These are phyloP conservation scores for Tinamus guttatus DNA, from an alignment of 2,113 vertebrate species.

Conservation along the genomic window DNA sequence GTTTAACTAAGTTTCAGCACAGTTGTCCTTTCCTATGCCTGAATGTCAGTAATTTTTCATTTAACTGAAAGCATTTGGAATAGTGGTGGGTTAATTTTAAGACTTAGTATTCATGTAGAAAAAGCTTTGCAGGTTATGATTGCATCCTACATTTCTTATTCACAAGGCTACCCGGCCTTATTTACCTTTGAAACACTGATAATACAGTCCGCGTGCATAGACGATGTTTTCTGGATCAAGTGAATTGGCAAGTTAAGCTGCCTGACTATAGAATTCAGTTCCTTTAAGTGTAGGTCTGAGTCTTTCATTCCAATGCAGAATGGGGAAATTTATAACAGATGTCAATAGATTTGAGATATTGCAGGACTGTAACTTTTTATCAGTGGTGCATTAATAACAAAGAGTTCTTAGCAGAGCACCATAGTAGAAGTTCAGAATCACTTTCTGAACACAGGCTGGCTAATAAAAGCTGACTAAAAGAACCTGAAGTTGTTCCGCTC, in stretches of 20 bases:
- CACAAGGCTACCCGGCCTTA: not conserved
- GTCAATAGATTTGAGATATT: slow-evolving; percentile 5
- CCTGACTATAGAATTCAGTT: slow-evolving; percentile 24
- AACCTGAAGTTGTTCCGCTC: not conserved
- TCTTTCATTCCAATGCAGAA: not conserved
- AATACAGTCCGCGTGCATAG: slow-evolving; percentile 46
- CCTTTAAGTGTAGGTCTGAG: not conserved
- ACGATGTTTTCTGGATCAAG: slow-evolving; percentile 55
- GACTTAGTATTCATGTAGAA: not conserved
- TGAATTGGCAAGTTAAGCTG: slow-evolving; percentile 50
- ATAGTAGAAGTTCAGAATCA: slow-evolving; percentile 56
- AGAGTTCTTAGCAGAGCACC: slow-evolving; percentile 43
- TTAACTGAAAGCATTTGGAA: not conserved
- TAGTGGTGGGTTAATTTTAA: not conserved
- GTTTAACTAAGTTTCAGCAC: not conserved
- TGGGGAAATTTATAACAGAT: slow-evolving; percentile 50
- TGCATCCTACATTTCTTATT: not conserved
- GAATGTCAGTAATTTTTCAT: not conserved
- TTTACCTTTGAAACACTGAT: slow-evolving; percentile 36
- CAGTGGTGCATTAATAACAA: slow-evolving; percentile 62
- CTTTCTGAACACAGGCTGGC: not conserved
- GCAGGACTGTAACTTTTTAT: slow-evolving; percentile 54
- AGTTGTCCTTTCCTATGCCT: not conserved
- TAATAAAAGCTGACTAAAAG: not conserved
- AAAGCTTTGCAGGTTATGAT: not conserved